Evolutionary conservation across 2,888 invertebrate species (phyloP).

Genomic region (Brachynemurus nebulosus): DNA sequence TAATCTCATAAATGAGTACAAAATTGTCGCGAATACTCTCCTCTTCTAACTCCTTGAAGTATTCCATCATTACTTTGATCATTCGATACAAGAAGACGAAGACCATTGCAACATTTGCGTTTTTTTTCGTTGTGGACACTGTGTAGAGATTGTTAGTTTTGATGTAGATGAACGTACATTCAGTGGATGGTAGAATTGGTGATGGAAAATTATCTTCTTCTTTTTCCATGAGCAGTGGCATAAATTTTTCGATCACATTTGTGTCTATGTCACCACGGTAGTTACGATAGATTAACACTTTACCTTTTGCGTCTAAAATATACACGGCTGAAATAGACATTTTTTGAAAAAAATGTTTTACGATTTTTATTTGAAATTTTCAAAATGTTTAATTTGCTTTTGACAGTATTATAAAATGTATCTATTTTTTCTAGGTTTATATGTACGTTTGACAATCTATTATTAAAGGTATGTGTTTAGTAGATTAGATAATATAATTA

Average conservation of each 20-base stretch:
- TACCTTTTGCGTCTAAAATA: slow-evolving; percentile 84
- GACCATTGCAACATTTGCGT: slow-evolving; percentile 82
- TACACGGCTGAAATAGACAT: slow-evolving; percentile 91
- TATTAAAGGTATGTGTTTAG: too few relatives aligned
- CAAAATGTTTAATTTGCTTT: too few relatives aligned
- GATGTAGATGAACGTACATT: slow-evolving; percentile 81
- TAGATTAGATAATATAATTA: too few relatives aligned
- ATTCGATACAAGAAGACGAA: slow-evolving; percentile 87
- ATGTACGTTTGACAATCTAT: too few relatives aligned
- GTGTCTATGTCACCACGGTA: slow-evolving; percentile 90
- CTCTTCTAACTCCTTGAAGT: slow-evolving; percentile 89
- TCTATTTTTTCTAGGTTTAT: too few relatives aligned
- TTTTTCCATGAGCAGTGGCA: slow-evolving; percentile 83
- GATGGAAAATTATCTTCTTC: slow-evolving; percentile 82
- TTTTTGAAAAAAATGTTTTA: background rate
- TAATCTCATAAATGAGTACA: slow-evolving; percentile 87
- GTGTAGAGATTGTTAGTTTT: slow-evolving; percentile 90
- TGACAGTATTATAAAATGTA: too few relatives aligned
- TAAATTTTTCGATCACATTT: slow-evolving; percentile 85
- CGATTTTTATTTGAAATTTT: background rate
- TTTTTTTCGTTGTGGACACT: slow-evolving; percentile 80
- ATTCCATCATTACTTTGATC: slow-evolving; percentile 79
- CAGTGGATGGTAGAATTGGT: slow-evolving; percentile 68
- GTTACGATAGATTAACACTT: slow-evolving; percentile 84
- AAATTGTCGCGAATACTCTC: slow-evolving; percentile 96